Conservation (phyloP, 2,797 vertebrate species). For the Merluccius polli region DNA sequence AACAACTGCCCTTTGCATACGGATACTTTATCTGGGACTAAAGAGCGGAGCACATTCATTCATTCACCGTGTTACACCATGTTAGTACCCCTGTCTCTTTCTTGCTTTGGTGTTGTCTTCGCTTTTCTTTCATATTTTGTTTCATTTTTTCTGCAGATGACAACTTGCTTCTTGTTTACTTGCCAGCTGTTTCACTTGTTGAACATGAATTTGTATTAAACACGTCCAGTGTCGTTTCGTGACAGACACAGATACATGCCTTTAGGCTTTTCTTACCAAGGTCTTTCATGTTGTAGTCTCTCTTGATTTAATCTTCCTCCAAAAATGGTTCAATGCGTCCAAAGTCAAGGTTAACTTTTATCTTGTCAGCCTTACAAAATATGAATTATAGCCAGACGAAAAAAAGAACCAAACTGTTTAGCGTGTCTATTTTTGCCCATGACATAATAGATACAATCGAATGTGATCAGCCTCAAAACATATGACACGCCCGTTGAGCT, state of each 20-base stretch:
- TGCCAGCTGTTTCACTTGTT: slow-evolving; percentile 22
- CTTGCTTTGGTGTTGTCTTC: not conserved
- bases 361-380: slow-evolving; percentile 55
- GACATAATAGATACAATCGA: slow-evolving; percentile 57
- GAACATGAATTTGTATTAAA: slow-evolving; percentile 21
- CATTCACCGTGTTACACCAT: not conserved
- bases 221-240: slow-evolving; percentile 21
- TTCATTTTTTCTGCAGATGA: not conserved
- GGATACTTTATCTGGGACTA: not conserved
- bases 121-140: not conserved
- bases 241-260: slow-evolving; percentile 23
- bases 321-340: slow-evolving; percentile 32
- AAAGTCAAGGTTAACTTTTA: slow-evolving; percentile 65
- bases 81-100: not conserved
- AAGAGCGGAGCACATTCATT: not conserved
- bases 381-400: slow-evolving; percentile 58
- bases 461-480: slow-evolving; percentile 38
- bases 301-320: slow-evolving; percentile 61
- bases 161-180: slow-evolving; percentile 14
- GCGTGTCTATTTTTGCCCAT: slow-evolving; percentile 51
- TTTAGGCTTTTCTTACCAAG: slow-evolving; percentile 36
- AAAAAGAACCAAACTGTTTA: slow-evolving; percentile 19
- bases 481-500: slow-evolving; percentile 49
- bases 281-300: slow-evolving; percentile 50
- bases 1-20: not conserved